Conservation (phyloP, 2,797 vertebrate species). For the Gadopsis bispinosus region DNA sequence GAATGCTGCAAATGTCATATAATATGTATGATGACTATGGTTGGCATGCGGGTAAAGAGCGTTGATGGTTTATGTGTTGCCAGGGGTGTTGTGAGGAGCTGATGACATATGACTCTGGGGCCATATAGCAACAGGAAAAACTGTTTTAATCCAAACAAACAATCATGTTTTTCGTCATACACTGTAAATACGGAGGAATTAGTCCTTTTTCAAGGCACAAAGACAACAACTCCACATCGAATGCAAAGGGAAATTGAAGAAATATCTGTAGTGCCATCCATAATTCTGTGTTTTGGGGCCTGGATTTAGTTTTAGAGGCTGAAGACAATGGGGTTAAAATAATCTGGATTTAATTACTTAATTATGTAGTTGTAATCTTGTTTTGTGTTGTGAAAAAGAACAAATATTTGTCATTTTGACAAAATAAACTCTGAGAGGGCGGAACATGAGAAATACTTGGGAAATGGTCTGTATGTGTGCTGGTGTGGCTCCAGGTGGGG, state of each 20-base stretch:
- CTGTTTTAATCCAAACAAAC: slow-evolving; percentile 43
- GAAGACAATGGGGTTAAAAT: background rate
- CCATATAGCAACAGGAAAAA: slow-evolving; percentile 32
- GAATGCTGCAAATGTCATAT: slow-evolving; percentile 41
- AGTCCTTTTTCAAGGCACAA: background rate
- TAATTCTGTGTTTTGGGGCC: background rate
- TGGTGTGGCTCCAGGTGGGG: too few species aligned
- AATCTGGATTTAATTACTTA: background rate
- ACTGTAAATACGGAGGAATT: slow-evolving; percentile 5
- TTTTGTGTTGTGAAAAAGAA: too few species aligned
- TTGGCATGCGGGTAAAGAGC: slow-evolving; percentile 26
- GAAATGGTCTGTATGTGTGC: too few species aligned
- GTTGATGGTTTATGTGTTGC: slow-evolving; percentile 50
- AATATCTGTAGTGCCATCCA: too few species aligned
- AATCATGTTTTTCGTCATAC: background rate
- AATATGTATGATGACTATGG: slow-evolving; percentile 58
- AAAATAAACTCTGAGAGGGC: too few species aligned
- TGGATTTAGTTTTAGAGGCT: background rate
- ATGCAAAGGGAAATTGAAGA: background rate
- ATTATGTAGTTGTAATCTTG: too few species aligned
- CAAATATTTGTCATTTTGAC: too few species aligned
- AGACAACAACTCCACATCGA: background rate
- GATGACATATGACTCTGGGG: slow-evolving; percentile 22
- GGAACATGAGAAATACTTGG: too few species aligned
- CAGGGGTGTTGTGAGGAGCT: slow-evolving; percentile 21